Conservation (phyloP, 2,113 vertebrate genomes). For the Sclerurus mexicanus region DNA sequence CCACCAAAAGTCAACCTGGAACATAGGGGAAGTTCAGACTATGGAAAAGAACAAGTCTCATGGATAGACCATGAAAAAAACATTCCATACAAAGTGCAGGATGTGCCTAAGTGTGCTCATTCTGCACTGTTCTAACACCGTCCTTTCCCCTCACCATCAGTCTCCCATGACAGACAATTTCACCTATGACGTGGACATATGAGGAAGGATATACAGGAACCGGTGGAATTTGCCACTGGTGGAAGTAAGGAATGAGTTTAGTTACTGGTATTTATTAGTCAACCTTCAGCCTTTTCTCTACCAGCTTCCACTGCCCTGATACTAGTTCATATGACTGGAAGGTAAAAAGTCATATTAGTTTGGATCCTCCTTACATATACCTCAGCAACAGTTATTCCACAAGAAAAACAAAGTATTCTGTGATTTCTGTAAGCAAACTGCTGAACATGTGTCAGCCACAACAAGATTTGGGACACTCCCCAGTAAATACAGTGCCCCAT, state of each 20-base stretch:
- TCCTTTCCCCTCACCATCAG: background rate
- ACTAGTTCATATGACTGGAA: background rate
- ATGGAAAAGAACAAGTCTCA: background rate
- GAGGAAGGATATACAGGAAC: fast-evolving
- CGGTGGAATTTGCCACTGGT: background rate
- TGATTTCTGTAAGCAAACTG: background rate
- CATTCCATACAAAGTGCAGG: background rate
- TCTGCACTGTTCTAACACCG: background rate
- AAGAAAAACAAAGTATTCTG: background rate
- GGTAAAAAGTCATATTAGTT: background rate
- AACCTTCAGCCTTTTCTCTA: background rate
- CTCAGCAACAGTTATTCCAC: background rate
- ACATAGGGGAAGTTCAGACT: background rate
- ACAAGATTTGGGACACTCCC: background rate
- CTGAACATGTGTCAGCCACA: background rate
- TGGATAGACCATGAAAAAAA: background rate
- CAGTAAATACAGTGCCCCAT: background rate
- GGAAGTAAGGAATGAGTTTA: background rate
- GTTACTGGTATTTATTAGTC: background rate
- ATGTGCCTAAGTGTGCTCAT: background rate
- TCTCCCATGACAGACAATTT: background rate
- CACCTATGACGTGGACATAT: background rate
- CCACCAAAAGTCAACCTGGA: background rate
- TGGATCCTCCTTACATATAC: background rate
- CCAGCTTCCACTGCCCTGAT: background rate